Conservation (phyloP, 2,888 invertebrate genomes). For the Apamea monoglypha region DNA sequence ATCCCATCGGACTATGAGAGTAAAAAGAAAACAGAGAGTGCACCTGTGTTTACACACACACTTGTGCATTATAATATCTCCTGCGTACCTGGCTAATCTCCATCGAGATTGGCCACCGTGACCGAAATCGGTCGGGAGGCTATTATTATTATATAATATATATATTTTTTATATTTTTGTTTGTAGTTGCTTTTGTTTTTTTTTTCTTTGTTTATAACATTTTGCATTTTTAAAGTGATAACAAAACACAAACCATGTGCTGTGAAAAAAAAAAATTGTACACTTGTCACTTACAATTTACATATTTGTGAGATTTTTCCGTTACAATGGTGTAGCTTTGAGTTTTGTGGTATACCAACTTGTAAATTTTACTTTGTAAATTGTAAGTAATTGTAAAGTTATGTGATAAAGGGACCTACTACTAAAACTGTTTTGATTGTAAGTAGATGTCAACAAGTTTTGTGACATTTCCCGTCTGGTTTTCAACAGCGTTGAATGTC, state of each 20-base stretch:
- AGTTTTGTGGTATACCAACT: not conserved
- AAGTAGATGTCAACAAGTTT: not conserved
- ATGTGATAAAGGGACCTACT: not conserved
- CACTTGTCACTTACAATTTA: not conserved
- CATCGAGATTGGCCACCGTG: too few relatives aligned
- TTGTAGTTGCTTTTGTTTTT: too few relatives aligned
- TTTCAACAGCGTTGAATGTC: not conserved
- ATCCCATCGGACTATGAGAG: too few relatives aligned
- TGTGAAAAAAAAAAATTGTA: not conserved
- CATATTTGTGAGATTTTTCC: not conserved
- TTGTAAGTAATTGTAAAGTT: not conserved
- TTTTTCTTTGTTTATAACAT: too few relatives aligned
- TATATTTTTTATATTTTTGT: too few relatives aligned
- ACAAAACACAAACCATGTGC: not conserved
- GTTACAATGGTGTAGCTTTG: not conserved
- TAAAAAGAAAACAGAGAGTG: too few relatives aligned
- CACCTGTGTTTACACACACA: too few relatives aligned
- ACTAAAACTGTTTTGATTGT: slow-evolving; percentile 1
- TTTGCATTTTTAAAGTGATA: not conserved
- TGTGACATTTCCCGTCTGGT: not conserved
- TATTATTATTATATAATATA: too few relatives aligned
- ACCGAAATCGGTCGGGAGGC: too few relatives aligned
- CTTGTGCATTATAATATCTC: too few relatives aligned
- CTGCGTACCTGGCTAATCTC: too few relatives aligned
- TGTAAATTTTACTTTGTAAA: not conserved